phyloP scores from a whole-genome alignment of 2,797 vertebrate species.

The Geotrypetes seraphini region DNA sequence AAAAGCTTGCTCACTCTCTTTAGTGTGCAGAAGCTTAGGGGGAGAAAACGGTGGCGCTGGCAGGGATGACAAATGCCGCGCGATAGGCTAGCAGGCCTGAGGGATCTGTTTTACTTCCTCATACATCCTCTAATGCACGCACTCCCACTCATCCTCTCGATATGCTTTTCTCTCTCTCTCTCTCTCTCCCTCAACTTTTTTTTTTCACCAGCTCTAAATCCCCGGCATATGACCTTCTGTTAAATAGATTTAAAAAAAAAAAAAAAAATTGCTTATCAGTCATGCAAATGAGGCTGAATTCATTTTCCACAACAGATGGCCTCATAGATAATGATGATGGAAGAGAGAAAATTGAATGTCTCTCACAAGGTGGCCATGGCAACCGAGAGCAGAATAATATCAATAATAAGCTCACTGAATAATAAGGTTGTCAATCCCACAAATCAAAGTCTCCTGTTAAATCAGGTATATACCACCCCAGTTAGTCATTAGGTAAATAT shows the following conservation, averaged over 20 bases:
- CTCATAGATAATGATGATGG: constrained; percentile 99
- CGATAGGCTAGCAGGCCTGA: constrained; percentile 67
- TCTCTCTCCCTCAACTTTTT: constrained; percentile 32
- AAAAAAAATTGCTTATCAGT: constrained; percentile 99
- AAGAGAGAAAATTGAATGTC: constrained; percentile 99
- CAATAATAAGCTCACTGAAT: constrained; percentile 97
- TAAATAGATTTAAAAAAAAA: constrained; percentile 99
- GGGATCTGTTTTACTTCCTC: constrained; percentile 69
- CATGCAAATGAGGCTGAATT: constrained; percentile 99
- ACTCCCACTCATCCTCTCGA: constrained; percentile 61
- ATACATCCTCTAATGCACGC: constrained; percentile 64
- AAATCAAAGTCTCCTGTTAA: constrained; percentile 82
- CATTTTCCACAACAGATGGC: constrained; percentile 99
- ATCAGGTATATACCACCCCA: constrained; percentile 57
- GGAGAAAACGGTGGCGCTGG: constrained; percentile 58
- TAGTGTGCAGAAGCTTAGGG: constrained; percentile 52
- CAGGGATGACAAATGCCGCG: constrained; percentile 63
- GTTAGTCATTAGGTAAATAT: constrained; percentile 52
- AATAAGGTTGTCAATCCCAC: constrained; percentile 99
- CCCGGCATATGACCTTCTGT: constrained; percentile 99
- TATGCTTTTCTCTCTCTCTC: constrained; percentile 47
- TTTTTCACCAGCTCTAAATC: constrained; percentile 77
- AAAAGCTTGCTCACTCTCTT: constrained; percentile 46
- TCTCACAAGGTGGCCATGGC: constrained; percentile 98
- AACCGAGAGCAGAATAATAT: constrained; percentile 97